Base-by-base conservation (phyloP, 2,797 vertebrate genomes). In the Melanotaenia nigrans region DNA sequence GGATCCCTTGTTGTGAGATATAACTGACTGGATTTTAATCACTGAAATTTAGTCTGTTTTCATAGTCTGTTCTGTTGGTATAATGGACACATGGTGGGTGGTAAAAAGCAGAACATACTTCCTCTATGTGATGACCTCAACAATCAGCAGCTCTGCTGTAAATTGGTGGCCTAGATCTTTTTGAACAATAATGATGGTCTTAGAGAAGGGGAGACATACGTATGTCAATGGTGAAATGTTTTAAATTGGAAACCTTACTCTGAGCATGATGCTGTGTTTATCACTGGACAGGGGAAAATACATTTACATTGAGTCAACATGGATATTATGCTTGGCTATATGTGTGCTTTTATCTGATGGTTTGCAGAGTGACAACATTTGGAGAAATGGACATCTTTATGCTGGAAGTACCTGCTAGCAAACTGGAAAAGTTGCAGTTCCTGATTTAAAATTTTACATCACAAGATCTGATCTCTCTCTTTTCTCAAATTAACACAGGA, bases 1-100 rank as follows among this genome's bases (percentile, higher is more conserved):
- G 81, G 79, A 85, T 82, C 77, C 72, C 85, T 90, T 87, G 83
- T 78, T 85, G 75, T 81, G 73, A 79, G 83, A 79, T 60, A 38
- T 45, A 72, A 75, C 67, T 82, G 81, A 87, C 86, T 78, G 73
- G 66, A 71, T 79, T 84, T 81, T 88, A 83, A 85, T 88, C 81
- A 83, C 66, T 71, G 67, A 68, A 73, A 81, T 54, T 51, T 57
- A 59, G 63, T 75, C 56, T 79, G 79, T 81, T 85, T 71, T 81
- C 70, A 86, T 73, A 69, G 79, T 68, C 71, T 73, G 77, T 63
- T 79, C 67, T 54, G 33, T 45, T 67, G 65, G 78, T 71, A 57
- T 24, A 75, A 49, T 54, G 38, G 73, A 55, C 74, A 71, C 58
- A 71, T 56, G 64, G 78, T 73, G 56, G 77, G 78, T 4, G 45